Conservation (phyloP, 2,113 vertebrate genomes). For the Leuciscus idus region DNA sequence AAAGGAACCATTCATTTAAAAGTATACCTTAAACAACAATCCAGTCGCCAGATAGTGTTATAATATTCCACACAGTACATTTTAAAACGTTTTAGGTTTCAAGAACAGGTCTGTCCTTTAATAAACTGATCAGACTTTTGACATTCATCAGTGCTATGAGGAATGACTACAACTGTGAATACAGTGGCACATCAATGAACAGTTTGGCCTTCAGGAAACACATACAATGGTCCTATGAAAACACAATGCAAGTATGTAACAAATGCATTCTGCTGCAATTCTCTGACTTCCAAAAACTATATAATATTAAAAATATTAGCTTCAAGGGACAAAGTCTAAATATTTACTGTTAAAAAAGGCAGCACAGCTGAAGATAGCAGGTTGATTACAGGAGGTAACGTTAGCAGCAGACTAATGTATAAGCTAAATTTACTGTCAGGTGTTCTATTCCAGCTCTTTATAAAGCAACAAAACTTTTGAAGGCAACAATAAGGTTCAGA, state of each 20-base stretch:
- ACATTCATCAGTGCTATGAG: background rate
- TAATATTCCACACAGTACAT: background rate
- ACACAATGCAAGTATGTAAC: background rate
- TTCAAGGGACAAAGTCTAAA: background rate
- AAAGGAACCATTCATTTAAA: background rate
- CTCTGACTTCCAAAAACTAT: background rate
- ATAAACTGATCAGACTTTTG: background rate
- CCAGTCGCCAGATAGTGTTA: background rate
- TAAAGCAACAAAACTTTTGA: background rate
- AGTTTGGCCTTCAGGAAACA: background rate
- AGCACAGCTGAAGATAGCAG: background rate
- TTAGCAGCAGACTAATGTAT: background rate
- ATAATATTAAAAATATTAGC: background rate
- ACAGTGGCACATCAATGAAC: background rate
- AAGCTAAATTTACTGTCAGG: background rate
- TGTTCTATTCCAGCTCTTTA: background rate
- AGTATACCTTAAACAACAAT: background rate
- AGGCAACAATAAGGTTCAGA: constrained; percentile 42
- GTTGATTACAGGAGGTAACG: background rate
- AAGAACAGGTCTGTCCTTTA: background rate
- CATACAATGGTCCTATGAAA: background rate
- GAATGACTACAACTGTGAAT: background rate
- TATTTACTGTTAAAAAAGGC: constrained; percentile 24
- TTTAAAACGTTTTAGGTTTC: background rate
- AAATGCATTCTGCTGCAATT: background rate